phyloP scores from a whole-genome alignment of 2,888 invertebrate species.

The Chymomyza amoena region DNA sequence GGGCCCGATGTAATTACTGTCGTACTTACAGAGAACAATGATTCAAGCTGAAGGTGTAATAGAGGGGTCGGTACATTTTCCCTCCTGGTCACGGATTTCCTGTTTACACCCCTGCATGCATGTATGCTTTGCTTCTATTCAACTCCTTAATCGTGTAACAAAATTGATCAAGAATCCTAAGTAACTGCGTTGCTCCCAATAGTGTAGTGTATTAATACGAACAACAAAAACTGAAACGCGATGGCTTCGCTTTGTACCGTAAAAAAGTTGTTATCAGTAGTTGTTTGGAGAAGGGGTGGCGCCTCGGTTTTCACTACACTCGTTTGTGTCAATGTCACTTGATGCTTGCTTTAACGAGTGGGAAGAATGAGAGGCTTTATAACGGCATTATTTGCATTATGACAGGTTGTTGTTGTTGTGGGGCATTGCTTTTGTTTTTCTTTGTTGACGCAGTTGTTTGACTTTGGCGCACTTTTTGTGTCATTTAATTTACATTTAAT shows the following conservation, averaged over 20 bases:
- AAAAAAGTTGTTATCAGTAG: slow-evolving; percentile 40
- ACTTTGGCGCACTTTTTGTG: slow-evolving; percentile 9
- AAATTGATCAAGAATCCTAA: background rate
- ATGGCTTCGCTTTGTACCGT: background rate
- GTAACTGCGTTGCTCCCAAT: background rate
- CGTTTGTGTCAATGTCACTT: slow-evolving; percentile 19
- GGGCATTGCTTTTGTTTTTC: background rate
- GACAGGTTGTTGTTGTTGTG: slow-evolving; percentile 18
- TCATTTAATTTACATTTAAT: slow-evolving; percentile 48
- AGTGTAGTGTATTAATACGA: background rate
- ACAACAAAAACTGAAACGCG: background rate
- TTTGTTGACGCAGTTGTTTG: background rate
- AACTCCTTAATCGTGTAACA: too few relatives aligned
- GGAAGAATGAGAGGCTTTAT: slow-evolving; percentile 12
- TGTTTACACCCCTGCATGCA: too few relatives aligned
- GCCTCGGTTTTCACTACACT: background rate
- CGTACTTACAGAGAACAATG: too few relatives aligned
- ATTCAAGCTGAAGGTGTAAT: too few relatives aligned
- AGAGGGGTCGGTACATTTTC: too few relatives aligned
- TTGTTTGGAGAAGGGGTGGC: background rate
- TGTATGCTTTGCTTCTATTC: too few relatives aligned
- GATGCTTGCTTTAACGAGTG: slow-evolving; percentile 8
- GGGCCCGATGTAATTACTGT: too few relatives aligned
- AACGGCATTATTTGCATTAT: slow-evolving; percentile 45
- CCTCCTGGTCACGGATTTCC: too few relatives aligned